Percentiles rank a stretch among this genome's conserved stretches.
phyloP scores from a whole-genome alignment of 2,888 invertebrate species.

The Heterodera filipjevi region DNA sequence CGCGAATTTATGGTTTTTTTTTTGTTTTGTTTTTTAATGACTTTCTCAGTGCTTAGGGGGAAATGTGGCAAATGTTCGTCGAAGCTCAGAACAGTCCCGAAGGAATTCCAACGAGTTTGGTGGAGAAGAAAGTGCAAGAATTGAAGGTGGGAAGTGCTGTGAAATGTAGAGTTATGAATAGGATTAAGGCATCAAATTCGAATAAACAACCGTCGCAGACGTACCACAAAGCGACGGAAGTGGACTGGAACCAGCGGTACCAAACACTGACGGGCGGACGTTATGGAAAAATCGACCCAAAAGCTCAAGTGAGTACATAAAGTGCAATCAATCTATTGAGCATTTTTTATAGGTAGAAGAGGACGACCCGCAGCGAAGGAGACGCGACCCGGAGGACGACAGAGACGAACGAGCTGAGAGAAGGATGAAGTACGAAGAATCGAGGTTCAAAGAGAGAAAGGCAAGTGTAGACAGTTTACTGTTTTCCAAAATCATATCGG shows the following conservation, averaged over 20 bases:
- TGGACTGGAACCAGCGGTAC: slow-evolving; percentile 49
- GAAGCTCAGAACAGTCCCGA: slow-evolving; percentile 93
- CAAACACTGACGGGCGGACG: slow-evolving; percentile 46
- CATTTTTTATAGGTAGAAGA: neutral
- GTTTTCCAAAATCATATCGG: no score
- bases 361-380: slow-evolving; percentile 26
- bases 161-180: neutral
- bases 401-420: slow-evolving; percentile 28
- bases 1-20: slow-evolving; percentile 84
- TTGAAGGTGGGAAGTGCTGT: slow-evolving; percentile 72
- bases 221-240: slow-evolving; percentile 36
- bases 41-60: slow-evolving; percentile 68
- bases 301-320: slow-evolving; percentile 12
- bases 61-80: slow-evolving; percentile 90
- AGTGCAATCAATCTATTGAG: neutral
- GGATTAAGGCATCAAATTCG: slow-evolving; percentile 12
- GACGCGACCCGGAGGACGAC: slow-evolving; percentile 26
- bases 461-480: neutral
- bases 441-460: slow-evolving; percentile 23
- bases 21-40: neutral
- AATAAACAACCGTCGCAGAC: slow-evolving; percentile 7
- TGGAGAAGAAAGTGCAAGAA: slow-evolving; percentile 82
- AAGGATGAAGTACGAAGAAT: slow-evolving; percentile 20
- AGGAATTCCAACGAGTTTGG: slow-evolving; percentile 73
- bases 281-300: slow-evolving; percentile 41